phyloP scores from a whole-genome alignment of 2,797 vertebrate species.

The Petrocephalus schoutedeni region DNA sequence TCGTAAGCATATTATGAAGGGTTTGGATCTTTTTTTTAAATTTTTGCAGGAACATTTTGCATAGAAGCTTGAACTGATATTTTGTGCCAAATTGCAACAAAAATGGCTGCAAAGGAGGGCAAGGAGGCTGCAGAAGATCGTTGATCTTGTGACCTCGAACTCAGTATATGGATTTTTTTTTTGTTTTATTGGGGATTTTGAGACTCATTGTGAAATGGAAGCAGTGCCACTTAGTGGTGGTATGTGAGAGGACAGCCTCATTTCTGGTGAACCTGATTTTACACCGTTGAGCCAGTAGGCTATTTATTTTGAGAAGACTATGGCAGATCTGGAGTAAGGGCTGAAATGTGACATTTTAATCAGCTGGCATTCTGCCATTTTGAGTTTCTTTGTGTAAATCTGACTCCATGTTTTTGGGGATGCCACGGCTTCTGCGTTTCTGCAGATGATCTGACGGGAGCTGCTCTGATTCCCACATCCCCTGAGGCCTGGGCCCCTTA shows the following conservation, averaged over 20 bases:
- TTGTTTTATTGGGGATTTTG: not conserved
- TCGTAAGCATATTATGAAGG: not conserved
- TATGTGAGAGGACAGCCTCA: not conserved
- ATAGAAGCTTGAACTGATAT: not conserved
- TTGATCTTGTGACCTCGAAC: not conserved
- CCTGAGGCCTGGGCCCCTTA: conserved; percentile 96
- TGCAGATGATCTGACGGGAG: conserved; percentile 93
- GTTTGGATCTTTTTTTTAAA: not conserved
- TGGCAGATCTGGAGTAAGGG: not conserved
- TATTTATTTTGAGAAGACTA: not conserved
- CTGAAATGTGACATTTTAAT: not conserved
- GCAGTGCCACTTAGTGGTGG: not conserved
- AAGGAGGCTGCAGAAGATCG: not conserved
- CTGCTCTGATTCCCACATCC: conserved; percentile 89
- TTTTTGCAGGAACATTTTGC: not conserved
- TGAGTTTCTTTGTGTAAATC: not conserved
- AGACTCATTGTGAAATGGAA: not conserved
- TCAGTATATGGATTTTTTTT: not conserved
- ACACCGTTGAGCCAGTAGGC: not conserved
- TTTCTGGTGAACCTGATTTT: not conserved
- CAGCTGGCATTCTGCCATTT: not conserved
- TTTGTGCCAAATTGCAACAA: not conserved
- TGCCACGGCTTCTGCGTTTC: conserved; percentile 20
- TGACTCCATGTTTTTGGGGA: not conserved
- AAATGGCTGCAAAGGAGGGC: not conserved